These are phyloP conservation scores for Electrona antarctica DNA, from an alignment of 2,113 vertebrate species.

Conservation along the genomic window DNA sequence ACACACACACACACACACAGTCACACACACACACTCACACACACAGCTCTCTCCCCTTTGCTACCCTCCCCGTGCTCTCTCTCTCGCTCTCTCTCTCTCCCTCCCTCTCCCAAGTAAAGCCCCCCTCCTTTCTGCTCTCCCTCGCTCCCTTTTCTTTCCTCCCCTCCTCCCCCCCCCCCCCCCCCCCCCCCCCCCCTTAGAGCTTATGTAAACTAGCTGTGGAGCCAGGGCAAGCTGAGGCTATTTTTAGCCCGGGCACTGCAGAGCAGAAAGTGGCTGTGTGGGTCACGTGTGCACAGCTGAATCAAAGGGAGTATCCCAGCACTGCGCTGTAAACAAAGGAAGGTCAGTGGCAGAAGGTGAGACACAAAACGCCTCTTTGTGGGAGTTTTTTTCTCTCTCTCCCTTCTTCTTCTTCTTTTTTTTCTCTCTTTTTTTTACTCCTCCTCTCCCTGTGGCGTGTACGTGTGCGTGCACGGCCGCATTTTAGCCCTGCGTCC, in stretches of 20 bases:
- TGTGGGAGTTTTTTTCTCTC: constrained; percentile 42
- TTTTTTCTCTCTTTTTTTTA: constrained; percentile 6
- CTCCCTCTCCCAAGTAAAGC: constrained; percentile 19
- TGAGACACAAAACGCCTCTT: constrained; percentile 74
- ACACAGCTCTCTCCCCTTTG: constrained; percentile 25
- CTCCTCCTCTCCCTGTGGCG: constrained; percentile 22
- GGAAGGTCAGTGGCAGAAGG: constrained; percentile 85
- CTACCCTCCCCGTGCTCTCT: background rate
- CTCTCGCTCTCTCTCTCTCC: background rate
- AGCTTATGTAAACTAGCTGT: constrained; percentile 91
- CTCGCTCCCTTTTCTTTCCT: constrained; percentile 57
- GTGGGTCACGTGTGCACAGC: constrained; percentile 84
- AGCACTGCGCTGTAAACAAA: constrained; percentile 91
- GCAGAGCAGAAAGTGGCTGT: constrained; percentile 87
- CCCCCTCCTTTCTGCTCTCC: constrained; percentile 11
- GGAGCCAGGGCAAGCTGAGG: constrained; percentile 88
- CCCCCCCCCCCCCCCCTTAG: constrained; percentile 68
- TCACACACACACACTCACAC: constrained; percentile 8
- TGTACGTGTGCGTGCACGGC: background rate
- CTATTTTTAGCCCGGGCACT: constrained; percentile 92
- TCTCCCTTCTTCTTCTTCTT: background rate
- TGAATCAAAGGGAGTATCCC: constrained; percentile 93
- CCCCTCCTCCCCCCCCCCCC: constrained; percentile 6
- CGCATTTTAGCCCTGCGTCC: constrained; percentile 4
- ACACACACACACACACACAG: no score